Conservation (phyloP, 2,113 vertebrate genomes). For the Trochalopteron elliotii region DNA sequence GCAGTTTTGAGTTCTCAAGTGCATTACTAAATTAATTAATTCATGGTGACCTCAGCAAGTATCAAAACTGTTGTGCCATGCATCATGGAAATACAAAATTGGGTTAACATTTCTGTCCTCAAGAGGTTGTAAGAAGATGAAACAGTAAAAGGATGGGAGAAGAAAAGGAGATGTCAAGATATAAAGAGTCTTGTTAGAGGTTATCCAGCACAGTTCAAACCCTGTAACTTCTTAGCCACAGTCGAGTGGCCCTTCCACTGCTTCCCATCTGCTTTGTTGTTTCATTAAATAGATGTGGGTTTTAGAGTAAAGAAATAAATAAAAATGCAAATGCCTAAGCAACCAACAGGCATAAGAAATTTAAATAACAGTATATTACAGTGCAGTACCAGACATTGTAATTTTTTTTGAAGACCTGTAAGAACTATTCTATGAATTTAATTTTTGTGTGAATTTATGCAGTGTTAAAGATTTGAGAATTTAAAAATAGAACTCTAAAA, state of each 20-base stretch:
- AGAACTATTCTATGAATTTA: conserved; percentile 15
- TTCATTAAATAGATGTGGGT: conserved; percentile 4
- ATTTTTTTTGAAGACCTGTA: not conserved
- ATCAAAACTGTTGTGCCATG: not conserved
- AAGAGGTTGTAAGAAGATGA: not conserved
- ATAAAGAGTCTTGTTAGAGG: not conserved
- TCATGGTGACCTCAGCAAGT: not conserved
- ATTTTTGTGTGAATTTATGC: not conserved
- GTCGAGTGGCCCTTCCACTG: not conserved
- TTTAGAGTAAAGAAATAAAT: not conserved
- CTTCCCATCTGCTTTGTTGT: not conserved
- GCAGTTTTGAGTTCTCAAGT: not conserved
- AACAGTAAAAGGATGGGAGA: not conserved
- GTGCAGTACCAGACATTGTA: not conserved
- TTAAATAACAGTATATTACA: conserved; percentile 8
- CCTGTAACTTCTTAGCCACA: not conserved
- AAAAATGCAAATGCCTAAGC: not conserved
- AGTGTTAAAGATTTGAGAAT: not conserved
- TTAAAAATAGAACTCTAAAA: not conserved
- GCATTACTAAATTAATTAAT: not conserved
- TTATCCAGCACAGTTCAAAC: not conserved
- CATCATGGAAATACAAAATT: not conserved
- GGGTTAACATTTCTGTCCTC: not conserved
- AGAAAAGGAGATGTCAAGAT: not conserved
- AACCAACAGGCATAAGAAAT: not conserved